phyloP scores from a whole-genome alignment of 2,797 vertebrate genomes.

The Gephyroberyx darwinii region DNA sequence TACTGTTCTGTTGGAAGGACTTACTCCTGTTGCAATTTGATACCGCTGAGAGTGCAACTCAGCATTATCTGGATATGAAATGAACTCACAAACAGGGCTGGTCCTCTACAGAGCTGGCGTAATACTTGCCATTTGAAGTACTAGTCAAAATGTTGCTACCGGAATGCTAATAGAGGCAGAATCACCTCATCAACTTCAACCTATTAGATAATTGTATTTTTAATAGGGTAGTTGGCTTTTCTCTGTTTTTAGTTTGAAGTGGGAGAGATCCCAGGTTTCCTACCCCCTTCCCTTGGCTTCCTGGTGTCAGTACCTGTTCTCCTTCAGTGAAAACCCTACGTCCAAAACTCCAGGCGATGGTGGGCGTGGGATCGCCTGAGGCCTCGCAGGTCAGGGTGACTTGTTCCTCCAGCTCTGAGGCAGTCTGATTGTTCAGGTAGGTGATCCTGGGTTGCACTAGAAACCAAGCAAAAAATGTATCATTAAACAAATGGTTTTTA shows the following conservation, averaged over 20 bases:
- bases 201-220: too few relatives aligned
- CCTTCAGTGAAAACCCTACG: slow-evolving; percentile 89
- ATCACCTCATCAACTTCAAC: too few relatives aligned
- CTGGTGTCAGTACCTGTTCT: slow-evolving; percentile 88
- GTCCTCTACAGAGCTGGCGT: too few relatives aligned
- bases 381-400: slow-evolving; percentile 96
- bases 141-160: too few relatives aligned
- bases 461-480: slow-evolving; percentile 7
- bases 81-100: too few relatives aligned
- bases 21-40: too few relatives aligned
- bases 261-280: not conserved
- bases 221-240: not conserved
- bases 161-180: too few relatives aligned
- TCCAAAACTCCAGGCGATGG: slow-evolving; percentile 94
- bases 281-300: not conserved
- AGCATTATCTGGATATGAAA: too few relatives aligned
- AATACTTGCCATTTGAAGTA: too few relatives aligned
- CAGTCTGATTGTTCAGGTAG: slow-evolving; percentile 93
- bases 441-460: slow-evolving; percentile 96
- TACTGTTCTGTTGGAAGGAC: too few relatives aligned
- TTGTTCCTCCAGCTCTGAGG: slow-evolving; percentile 92
- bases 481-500: not conserved
- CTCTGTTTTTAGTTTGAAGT: not conserved
- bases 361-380: slow-evolving; percentile 94
- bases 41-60: too few relatives aligned